Percentiles rank a stretch among this genome's conserved stretches.
Conservation (phyloP, 53 echinoderm and acorn worm species). For the Arbacia lixula region DNA sequence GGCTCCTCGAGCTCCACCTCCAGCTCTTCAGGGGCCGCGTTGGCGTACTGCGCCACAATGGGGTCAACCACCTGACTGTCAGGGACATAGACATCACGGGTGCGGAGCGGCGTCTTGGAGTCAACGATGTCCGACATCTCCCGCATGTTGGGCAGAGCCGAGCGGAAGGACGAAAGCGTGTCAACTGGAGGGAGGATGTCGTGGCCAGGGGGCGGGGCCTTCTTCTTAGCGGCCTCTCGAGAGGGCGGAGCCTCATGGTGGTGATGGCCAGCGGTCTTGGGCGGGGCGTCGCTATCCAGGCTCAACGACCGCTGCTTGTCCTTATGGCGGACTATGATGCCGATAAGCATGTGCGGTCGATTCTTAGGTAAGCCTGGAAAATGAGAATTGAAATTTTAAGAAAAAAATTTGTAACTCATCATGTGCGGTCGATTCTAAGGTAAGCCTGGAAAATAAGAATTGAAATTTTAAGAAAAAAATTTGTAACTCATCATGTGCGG, state of each 20-base stretch:
- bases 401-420: constrained; percentile 52
- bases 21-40: constrained; percentile 80
- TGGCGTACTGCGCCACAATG: constrained; percentile 92
- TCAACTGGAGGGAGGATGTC: constrained; percentile 39
- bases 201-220: constrained; percentile 12
- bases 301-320: constrained; percentile 74
- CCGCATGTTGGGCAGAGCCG: constrained; percentile 12
- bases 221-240: constrained; percentile 27
- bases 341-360: constrained; percentile 91
- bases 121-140: constrained; percentile 32
- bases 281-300: constrained; percentile 43
- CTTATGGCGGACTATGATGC: constrained; percentile 82
- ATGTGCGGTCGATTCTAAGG: too few species aligned
- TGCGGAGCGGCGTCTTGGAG: constrained; percentile 19
- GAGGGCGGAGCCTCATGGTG: constrained; percentile 13
- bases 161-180: constrained; percentile 25
- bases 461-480: too few species aligned
- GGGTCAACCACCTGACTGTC: constrained; percentile 84
- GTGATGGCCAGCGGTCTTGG: constrained; percentile 19
- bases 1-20: constrained; percentile 73
- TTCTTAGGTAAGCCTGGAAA: constrained; percentile 77
- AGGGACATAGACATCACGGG: constrained; percentile 56
- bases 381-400: not conserved
- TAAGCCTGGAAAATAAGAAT: too few species aligned
- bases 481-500: too few species aligned